Percentiles rank a stretch among this genome's conserved stretches.
These are phyloP conservation scores for Uloborus plumipes DNA, from an alignment of 2,888 invertebrate genomes.

Conservation along the genomic window DNA sequence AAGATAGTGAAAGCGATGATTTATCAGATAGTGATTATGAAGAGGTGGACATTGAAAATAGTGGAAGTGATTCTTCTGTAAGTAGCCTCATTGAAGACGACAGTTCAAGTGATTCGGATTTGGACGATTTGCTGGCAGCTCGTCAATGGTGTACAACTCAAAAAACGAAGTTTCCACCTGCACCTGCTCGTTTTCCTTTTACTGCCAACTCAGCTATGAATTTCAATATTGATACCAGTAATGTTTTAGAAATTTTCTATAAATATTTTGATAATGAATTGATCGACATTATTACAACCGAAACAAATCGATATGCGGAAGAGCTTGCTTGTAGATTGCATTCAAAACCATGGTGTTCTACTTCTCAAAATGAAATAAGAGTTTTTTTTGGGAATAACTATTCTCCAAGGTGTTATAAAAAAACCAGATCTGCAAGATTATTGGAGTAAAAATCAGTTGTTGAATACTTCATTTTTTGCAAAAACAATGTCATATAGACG, in stretches of 20 bases:
- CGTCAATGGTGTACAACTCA: constrained; percentile 30
- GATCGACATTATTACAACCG: constrained; percentile 15
- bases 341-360: constrained; percentile 28
- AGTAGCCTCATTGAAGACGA: constrained; percentile 20
- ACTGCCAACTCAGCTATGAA: constrained; percentile 28
- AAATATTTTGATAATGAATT: constrained; percentile 26
- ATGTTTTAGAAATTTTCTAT: constrained; percentile 25
- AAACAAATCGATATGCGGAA: constrained; percentile 22
- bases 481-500: background rate
- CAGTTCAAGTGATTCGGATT: constrained; percentile 31
- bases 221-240: constrained; percentile 13
- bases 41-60: constrained; percentile 12
- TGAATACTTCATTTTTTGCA: background rate
- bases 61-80: constrained; percentile 11
- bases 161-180: constrained; percentile 18
- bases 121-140: constrained; percentile 21
- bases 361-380: constrained; percentile 26
- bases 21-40: constrained; percentile 43
- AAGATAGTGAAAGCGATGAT: constrained; percentile 18
- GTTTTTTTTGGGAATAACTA: constrained; percentile 9
- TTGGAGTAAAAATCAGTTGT: constrained; percentile 2
- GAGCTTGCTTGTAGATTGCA: constrained; percentile 32
- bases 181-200: constrained; percentile 25
- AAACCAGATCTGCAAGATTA: background rate
- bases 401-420: constrained; percentile 8